Conservation (phyloP, 2,888 invertebrate species). For the Mimas tiliae region DNA sequence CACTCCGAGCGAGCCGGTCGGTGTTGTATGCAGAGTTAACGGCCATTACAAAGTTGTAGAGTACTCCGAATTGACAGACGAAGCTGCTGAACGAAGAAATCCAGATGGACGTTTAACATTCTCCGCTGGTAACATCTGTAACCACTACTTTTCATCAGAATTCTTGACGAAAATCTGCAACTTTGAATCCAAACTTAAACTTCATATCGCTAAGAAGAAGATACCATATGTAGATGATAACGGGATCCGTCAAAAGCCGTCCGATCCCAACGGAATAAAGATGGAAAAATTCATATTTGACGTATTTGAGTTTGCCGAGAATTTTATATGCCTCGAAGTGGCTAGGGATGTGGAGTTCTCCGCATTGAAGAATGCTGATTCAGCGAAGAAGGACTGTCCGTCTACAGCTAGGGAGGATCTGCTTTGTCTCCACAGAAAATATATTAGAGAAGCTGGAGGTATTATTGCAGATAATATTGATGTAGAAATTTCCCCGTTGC, state of each 20-base stretch:
- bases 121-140: conserved; percentile 98
- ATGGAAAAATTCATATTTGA: conserved; percentile 99
- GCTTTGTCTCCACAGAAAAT: conserved; percentile 90
- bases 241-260: conserved; percentile 90
- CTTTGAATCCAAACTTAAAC: conserved; percentile 90
- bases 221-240: conserved; percentile 92
- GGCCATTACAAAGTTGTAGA: conserved; percentile 97
- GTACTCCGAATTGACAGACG: conserved; percentile 97
- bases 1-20: conserved; percentile 96
- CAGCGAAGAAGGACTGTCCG: conserved; percentile 95
- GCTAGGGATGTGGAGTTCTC: conserved; percentile 97
- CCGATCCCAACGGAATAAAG: conserved; percentile 97
- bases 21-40: conserved; percentile 97
- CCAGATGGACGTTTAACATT: conserved; percentile 93
- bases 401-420: conserved; percentile 93
- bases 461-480: conserved; percentile 86
- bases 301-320: conserved; percentile 96
- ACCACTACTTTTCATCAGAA: conserved; percentile 96
- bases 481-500: conserved; percentile 95
- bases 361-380: conserved; percentile 97
- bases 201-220: conserved; percentile 99
- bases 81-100: conserved; percentile 92
- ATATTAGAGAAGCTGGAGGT: conserved; percentile 93
- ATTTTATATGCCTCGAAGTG: conserved; percentile 97
- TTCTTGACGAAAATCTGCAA: conserved; percentile 92